phyloP scores from a whole-genome alignment of 1,140 invertebrate species.

The Drosophila repletoides region DNA sequence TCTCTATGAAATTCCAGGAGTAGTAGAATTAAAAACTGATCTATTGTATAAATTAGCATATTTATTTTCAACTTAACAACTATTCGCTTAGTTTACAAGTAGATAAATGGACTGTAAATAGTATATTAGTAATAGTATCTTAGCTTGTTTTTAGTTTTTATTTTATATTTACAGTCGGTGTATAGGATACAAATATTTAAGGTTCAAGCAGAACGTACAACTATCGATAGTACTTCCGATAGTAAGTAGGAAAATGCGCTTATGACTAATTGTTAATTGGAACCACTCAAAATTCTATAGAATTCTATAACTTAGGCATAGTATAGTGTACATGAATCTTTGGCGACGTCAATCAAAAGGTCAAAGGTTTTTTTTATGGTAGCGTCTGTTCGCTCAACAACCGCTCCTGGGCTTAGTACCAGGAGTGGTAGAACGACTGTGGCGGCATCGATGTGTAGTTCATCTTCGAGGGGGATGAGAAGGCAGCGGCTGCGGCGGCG shows the following conservation, averaged over 20 bases:
- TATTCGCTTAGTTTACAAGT: no score
- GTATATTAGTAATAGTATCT: no score
- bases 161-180: no score
- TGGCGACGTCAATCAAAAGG: conserved; percentile 44
- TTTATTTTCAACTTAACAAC: conserved; percentile 15
- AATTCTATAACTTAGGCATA: no score
- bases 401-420: conserved; percentile 52
- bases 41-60: conserved; percentile 20
- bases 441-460: conserved; percentile 74
- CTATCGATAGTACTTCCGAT: no score
- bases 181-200: no score
- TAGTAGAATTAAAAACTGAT: neutral
- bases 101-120: no score
- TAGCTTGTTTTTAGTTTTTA: no score
- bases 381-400: neutral
- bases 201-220: no score
- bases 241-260: conserved; percentile 1
- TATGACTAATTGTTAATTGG: no score
- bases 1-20: neutral
- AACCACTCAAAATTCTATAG: no score
- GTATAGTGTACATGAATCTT: conserved; percentile 52
- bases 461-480: conserved; percentile 65
- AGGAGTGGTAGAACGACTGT: conserved; percentile 73
- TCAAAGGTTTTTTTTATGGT: conserved; percentile 4
- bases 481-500: conserved; percentile 68